Base-by-base conservation (phyloP, 2,113 vertebrate species). In the Gobio gobio region DNA sequence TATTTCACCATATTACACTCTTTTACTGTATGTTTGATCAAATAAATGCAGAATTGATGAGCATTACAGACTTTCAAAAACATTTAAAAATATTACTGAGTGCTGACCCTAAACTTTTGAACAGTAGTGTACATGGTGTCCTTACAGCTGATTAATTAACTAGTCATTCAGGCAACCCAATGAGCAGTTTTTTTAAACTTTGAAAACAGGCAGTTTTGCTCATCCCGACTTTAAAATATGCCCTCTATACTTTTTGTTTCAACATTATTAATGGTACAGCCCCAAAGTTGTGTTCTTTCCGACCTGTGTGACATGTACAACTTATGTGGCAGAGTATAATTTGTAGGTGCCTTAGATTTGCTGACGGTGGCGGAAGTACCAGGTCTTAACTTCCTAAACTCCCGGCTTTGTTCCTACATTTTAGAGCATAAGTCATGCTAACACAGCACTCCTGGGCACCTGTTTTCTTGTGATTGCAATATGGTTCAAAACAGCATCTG, bases 361-460 rank as follows among this genome's bases (percentile, higher is more conserved):
- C 61, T 81, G 78, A 81, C 13, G 26, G 61, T 66, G 10, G 61
- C 6, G 18, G 24, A 81, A 81, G 43, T 13, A 66, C 36, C 45
- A 10, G 16, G 18, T 51, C 10, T 51, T 18, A 81, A 81, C 26
- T 68, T 81, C 61, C 78, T 45, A 29, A 66, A 51, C 20, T 51
- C 45, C 47, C 24, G 1, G 61, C 61, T 29, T 29, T 81, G 24
- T 68, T 68, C 26, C 61, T 51, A 26, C 43, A 79, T 47, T 63
- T 47, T 47, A 43, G 36, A 63, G 78, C 22, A 63, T 18, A 45
- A 79, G 58, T 47, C 58, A 81, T 81, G 16, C 45, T 81, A 81
- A 64, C 26, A 81, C 78, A 81, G 61, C 43, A 49, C 4, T 64
- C 40, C n/a, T 47, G 18, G 43, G 45, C 78, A 81, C 43, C 78